Conservation (phyloP, 2,113 vertebrate species). For the Burhinus bistriatus region DNA sequence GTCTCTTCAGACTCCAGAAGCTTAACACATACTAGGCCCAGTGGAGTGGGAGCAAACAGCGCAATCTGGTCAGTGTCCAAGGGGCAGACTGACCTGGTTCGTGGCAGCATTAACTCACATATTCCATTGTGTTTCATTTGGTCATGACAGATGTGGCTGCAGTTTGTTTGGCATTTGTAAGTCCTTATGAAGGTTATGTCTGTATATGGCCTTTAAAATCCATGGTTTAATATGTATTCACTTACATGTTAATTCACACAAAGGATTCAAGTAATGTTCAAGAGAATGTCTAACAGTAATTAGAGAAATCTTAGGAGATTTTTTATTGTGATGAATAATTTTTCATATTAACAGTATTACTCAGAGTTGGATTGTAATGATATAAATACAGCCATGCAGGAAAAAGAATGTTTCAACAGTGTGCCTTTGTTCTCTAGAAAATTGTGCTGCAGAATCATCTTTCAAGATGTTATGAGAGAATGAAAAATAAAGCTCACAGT, state of each 20-base stretch:
- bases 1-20: neutral
- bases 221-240: neutral
- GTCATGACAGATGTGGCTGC: neutral
- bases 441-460: neutral
- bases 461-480: slow-evolving; percentile 5
- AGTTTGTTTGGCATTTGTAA: neutral
- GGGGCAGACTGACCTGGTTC: slow-evolving; percentile 23
- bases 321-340: neutral
- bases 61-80: neutral
- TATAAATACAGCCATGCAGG: neutral
- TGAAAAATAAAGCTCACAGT: neutral
- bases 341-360: neutral
- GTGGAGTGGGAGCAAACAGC: neutral
- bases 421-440: slow-evolving; percentile 30
- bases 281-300: neutral
- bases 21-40: neutral
- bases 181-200: neutral
- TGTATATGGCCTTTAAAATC: neutral
- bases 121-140: neutral
- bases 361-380: neutral
- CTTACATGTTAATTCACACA: neutral
- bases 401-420: neutral
- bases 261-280: neutral
- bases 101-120: neutral
- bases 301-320: neutral